phyloP scores from a whole-genome alignment of 2,888 invertebrate species.

The Mythimna pallens region DNA sequence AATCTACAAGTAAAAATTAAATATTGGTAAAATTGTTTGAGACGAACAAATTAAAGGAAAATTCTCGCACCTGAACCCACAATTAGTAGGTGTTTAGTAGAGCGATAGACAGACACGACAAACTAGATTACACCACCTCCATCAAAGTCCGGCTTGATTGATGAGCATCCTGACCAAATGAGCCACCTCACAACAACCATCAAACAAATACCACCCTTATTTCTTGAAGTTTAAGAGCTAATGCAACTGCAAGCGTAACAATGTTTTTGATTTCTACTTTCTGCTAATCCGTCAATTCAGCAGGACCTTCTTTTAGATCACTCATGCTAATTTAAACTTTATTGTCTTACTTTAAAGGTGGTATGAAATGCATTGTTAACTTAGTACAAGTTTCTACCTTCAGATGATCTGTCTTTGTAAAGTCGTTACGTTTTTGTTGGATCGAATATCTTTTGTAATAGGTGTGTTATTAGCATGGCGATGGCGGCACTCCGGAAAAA shows the following conservation, averaged over 20 bases:
- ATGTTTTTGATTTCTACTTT: constrained; percentile 67
- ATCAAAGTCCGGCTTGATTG: constrained; percentile 85
- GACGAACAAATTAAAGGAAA: constrained; percentile 29
- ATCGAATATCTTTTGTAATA: constrained; percentile 66
- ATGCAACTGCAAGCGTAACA: constrained; percentile 43
- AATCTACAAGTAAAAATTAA: not conserved
- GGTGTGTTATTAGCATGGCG: constrained; percentile 60
- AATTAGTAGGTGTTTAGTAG: constrained; percentile 79
- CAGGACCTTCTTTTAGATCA: constrained; percentile 42
- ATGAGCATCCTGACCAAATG: constrained; percentile 80
- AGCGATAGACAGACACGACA: constrained; percentile 79
- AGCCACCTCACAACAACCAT: constrained; percentile 55
- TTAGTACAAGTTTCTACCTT: constrained; percentile 58
- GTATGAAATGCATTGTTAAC: not conserved
- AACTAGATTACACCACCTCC: constrained; percentile 86
- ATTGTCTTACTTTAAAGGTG: constrained; percentile 18
- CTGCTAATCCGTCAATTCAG: constrained; percentile 74
- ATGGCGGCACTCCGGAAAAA: constrained; percentile 21
- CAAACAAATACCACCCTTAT: constrained; percentile 59
- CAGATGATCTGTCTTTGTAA: constrained; percentile 69
- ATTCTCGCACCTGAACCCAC: constrained; percentile 74
- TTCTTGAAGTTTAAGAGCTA: constrained; percentile 18
- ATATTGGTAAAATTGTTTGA: not conserved
- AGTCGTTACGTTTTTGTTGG: constrained; percentile 66
- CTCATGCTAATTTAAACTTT: constrained; percentile 53